Evolutionary conservation across 1,140 invertebrate species (phyloP), one percentile per base, ranked within the genome.

Genomic region (Bombus picipes): DNA sequence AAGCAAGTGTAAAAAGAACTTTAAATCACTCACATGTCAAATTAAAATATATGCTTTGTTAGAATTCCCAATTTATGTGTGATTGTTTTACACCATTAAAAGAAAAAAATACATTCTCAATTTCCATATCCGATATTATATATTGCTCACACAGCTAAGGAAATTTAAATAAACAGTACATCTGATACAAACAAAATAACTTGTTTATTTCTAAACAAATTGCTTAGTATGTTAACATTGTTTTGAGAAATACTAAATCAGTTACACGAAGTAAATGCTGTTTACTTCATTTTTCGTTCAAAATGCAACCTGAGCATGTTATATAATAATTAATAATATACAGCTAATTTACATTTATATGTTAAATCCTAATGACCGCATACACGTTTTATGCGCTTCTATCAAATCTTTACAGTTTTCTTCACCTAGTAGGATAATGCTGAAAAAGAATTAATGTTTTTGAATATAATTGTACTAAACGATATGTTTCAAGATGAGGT

Each of bases 351-450:
- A 81, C 32, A 72, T 82, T 96, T 97, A 99, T 89, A 99, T 97
- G 88, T 99, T 99, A 94, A 99, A 99, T 77, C 99, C 99, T 95
- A 98, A 95, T 91, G 98, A 97, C 91, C 98, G 97, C 98, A 99
- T 99, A 95, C 99, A 99, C 91, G 97, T 96, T 96, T 99, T 99
- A 94, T 99, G 99, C 43, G 98, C 98, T 96, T 99, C 98, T 85
- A 99, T 99, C 37, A 98, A 95, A 74, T 97, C 95, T 70, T 96
- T 95, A 93, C 99, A 99, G 91, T 99, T 97, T 94, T 98, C 98
- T 96, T 99, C 98, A 1, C 99, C 99, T 89, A 97, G 97, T 93
- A 98, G 97, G 62, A 99, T 97, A 78, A 99, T 99, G 93, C 98
- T 99, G 96, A 88, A 97, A 97, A 92, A 43, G 70, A 65, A 76